A percentile compares a stretch with the other conserved stretches of the same genome.
phyloP scores from a whole-genome alignment of 1,140 invertebrate species.

The Drosophila fuyamai region DNA sequence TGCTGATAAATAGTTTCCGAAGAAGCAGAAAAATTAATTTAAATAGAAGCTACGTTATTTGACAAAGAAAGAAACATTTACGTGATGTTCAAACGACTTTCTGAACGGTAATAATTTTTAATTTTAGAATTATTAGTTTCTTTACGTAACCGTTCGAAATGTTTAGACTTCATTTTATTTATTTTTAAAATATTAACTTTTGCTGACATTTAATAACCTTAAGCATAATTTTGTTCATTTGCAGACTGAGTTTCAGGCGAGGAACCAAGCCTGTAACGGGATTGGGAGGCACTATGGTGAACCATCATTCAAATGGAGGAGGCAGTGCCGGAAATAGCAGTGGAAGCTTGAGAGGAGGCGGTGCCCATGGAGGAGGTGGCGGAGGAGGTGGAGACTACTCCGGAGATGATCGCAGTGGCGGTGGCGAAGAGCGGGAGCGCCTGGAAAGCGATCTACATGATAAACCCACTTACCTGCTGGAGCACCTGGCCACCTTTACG shows the following conservation, averaged over 20 bases:
- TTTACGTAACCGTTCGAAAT: neutral
- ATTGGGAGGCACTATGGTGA: slow-evolving; percentile 52
- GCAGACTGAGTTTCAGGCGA: neutral
- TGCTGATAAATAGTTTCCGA: neutral
- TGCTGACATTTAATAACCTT: neutral
- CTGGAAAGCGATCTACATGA: slow-evolving; percentile 85
- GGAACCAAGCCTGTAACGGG: neutral
- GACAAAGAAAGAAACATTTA: neutral
- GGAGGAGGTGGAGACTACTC: slow-evolving; percentile 71
- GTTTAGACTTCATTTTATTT: neutral
- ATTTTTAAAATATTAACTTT: neutral
- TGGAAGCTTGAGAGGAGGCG: slow-evolving; percentile 47
- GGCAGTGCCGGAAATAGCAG: slow-evolving; percentile 72
- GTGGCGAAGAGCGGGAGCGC: slow-evolving; percentile 76
- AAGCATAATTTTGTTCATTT: neutral
- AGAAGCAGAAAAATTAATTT: too few relatives aligned
- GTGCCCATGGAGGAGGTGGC: slow-evolving; percentile 64
- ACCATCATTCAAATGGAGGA: slow-evolving; percentile 74
- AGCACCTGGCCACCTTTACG: slow-evolving; percentile 99
- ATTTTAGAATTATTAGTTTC: neutral
- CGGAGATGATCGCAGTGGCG: slow-evolving; percentile 79
- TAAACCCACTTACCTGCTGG: slow-evolving; percentile 94
- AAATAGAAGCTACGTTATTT: too few relatives aligned
- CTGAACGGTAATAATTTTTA: neutral
- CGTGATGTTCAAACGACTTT: neutral